Evolutionary conservation across 2,797 vertebrate genomes (phyloP), one percentile per base, ranked within the genome.

Genomic region (Heliangelus exortis): DNA sequence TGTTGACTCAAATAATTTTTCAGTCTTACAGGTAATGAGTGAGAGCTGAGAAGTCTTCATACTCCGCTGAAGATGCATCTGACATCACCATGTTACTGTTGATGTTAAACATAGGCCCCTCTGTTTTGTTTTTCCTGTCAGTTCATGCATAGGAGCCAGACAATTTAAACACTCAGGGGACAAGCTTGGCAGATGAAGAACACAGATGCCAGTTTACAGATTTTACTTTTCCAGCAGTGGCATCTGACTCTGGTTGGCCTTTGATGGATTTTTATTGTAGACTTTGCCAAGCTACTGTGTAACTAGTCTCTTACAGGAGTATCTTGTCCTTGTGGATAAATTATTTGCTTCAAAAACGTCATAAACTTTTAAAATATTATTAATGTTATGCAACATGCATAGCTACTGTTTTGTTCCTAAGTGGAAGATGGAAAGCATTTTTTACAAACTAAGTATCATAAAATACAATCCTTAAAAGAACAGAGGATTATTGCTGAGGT

Each of bases 161-260:
- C 43, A 92, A 34, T 85, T 94, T 87, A 89, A 68, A 63, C 48
- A 43, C 92, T 76, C 50, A 22, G 29, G 78, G 69, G 84, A 91
- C 36, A 74, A 69, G 15, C 67, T 86, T 96, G 95, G 92, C 90
- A 95, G 66, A 89, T 58, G 68, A 96, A 75, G 62, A 79, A 82
- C 50, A n/a, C 87, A 92, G 63, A 85, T 85, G 67, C 89, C 93
- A 84, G 45, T 68, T 69, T 87, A 59, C 25, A 61, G 43, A 53
- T 83, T 91, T 88, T 73, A 20, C 20, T 87, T 93, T 87, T 92
- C 66, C 62, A 85, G 48, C 21, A 84, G 73, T 72, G 69, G 57
- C 67, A 88, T 78, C 48, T 85, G 59, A 93, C 34, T 62, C 51
- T 79, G n/a, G 25, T 57, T 92, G 67, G 51, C 57, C 63, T 95